Conservation (phyloP, 2,888 invertebrate genomes). For the Lepas anatifera region DNA sequence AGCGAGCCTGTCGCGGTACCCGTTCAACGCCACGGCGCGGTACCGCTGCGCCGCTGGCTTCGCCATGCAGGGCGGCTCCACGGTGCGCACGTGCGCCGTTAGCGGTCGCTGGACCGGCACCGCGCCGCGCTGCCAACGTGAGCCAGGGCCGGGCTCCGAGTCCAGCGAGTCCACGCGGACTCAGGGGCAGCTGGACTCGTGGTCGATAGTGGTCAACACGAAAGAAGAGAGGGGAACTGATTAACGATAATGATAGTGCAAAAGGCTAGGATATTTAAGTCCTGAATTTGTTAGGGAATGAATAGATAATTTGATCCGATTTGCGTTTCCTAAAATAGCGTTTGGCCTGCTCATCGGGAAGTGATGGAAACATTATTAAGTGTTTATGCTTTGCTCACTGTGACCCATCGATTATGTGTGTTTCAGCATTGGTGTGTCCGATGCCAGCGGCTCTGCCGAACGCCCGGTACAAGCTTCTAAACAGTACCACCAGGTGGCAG, state of each 20-base stretch:
- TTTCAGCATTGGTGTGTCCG: slow-evolving; percentile 26
- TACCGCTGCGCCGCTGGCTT: slow-evolving; percentile 27
- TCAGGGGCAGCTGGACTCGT: not conserved
- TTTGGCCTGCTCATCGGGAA: no score
- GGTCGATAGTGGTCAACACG: no score
- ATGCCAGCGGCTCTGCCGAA: slow-evolving; percentile 25
- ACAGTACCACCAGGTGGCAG: slow-evolving; percentile 26
- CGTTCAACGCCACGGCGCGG: slow-evolving; percentile 21
- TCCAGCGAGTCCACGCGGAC: not conserved
- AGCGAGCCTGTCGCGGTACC: slow-evolving; percentile 18
- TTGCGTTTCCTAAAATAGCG: no score
- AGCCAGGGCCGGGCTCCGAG: not conserved
- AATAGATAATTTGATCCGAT: no score
- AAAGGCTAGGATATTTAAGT: no score
- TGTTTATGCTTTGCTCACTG: no score
- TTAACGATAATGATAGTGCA: no score
- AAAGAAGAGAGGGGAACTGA: no score
- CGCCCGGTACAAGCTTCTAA: slow-evolving; percentile 26
- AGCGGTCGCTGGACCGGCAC: slow-evolving; percentile 28
- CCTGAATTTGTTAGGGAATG: no score
- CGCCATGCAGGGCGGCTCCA: slow-evolving; percentile 25
- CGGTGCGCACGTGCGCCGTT: slow-evolving; percentile 25
- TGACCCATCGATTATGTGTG: no score
- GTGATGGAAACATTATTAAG: no score
- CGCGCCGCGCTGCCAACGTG: slow-evolving; percentile 27